Base-by-base conservation (phyloP, 1,140 invertebrate species). In the Sycobia sp. region DNA sequence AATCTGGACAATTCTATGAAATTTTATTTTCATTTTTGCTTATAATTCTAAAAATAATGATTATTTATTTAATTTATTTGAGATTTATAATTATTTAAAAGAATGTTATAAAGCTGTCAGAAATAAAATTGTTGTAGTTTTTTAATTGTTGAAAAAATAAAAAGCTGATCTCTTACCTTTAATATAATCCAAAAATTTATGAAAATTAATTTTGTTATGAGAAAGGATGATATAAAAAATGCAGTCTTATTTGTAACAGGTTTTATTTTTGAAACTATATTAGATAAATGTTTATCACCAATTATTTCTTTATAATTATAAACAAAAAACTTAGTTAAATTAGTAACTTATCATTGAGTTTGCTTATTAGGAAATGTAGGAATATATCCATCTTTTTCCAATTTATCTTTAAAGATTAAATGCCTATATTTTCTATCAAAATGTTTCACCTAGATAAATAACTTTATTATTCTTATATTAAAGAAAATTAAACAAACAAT, bases 341-440 rank as follows among this genome's bases (percentile, higher is more conserved):
- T 60, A 65, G 46, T 50, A 51, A 20, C 23, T 29, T 51, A 61
- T 57, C 10, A 57, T 11, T 20, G 2, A 4, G 47, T 50, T 69
- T 67, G 20, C 34, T 66, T 67, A 62, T 66, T 64, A 69, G 71
- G 71, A 39, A 73, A 67, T 49, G 70, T 67, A 56, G 90, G 90
- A 80, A 93, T 90, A 84, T 88, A 94, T 79, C 92, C 93, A 70
- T 91, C 86, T 72, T 88, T 88, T 76, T 94, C 89, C 77, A 96
- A 90, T 84, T 90, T 89, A 69, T 91, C 88, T 83, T 95, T 95
- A 78, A 94, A 97, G 74, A 92, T 87, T 71, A 93, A 83, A 81
- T 94, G 96, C 68, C 90, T 89, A 76, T 91, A 78, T 79, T 94
- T 95, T 72, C 92, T 86, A 82, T 96, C 93, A 82, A 97, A 97